Conservation (phyloP, 2,113 vertebrate genomes). For the Platichthys stellatus region DNA sequence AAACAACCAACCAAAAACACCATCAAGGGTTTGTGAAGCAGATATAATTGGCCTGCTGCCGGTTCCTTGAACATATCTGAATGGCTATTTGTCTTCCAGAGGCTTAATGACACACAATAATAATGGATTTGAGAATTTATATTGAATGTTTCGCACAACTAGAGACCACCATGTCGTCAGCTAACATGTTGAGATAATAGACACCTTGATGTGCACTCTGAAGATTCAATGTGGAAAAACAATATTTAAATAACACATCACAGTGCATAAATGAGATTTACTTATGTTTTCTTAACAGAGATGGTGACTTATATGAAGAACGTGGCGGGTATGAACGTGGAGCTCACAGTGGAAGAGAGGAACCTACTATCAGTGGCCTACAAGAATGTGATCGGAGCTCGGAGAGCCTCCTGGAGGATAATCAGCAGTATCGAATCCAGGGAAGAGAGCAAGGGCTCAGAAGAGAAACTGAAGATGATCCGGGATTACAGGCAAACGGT, state of each 20-base stretch:
- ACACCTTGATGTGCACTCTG: neutral
- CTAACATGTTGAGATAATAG: neutral
- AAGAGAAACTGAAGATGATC: constrained; percentile 98
- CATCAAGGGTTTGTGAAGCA: neutral
- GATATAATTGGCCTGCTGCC: too few species aligned
- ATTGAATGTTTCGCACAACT: neutral
- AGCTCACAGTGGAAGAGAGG: constrained; percentile 97
- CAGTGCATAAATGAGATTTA: neutral
- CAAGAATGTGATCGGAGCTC: constrained; percentile 98
- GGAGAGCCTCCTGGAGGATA: constrained; percentile 99
- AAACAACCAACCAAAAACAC: neutral
- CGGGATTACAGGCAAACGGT: constrained; percentile 98
- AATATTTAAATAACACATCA: too few species aligned
- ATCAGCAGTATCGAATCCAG: constrained; percentile 99
- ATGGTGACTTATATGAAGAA: constrained; percentile 99
- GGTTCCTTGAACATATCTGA: too few species aligned
- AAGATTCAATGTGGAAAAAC: too few species aligned
- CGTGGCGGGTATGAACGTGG: constrained; percentile 94
- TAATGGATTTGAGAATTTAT: too few species aligned
- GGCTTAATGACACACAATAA: too few species aligned
- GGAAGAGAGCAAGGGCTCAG: constrained; percentile 95
- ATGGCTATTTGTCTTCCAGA: too few species aligned
- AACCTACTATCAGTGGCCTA: constrained; percentile 98
- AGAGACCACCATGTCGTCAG: neutral
- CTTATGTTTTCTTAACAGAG: constrained; percentile 81